phyloP scores from a whole-genome alignment of 2,113 vertebrate genomes.

The Pelvicachromis taeniatus region DNA sequence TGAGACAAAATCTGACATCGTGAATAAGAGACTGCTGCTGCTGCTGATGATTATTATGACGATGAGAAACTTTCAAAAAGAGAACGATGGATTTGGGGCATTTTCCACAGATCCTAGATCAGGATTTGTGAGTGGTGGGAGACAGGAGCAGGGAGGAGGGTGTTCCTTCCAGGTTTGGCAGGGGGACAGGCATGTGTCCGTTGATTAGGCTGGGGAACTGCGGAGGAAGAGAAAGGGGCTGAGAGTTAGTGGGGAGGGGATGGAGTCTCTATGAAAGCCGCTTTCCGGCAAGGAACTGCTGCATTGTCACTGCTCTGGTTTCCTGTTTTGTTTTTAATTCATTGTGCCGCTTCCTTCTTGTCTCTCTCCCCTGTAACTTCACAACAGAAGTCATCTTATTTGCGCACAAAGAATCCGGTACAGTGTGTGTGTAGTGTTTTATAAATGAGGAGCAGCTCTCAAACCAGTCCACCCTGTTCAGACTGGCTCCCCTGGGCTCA shows the following conservation, averaged over 20 bases:
- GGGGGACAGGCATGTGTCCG: constrained; percentile 86
- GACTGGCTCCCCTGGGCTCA: constrained; percentile 69
- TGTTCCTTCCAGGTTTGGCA: constrained; percentile 87
- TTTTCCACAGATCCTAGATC: constrained; percentile 64
- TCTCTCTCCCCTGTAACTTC: constrained; percentile 27
- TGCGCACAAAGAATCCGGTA: constrained; percentile 26
- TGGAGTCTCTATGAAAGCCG: constrained; percentile 35
- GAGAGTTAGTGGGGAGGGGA: constrained; percentile 47
- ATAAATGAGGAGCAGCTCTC: constrained; percentile 64
- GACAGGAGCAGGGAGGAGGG: constrained; percentile 88
- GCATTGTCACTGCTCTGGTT: constrained; percentile 60
- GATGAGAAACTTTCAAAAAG: background rate
- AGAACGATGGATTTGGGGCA: background rate
- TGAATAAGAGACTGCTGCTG: background rate
- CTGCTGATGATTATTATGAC: background rate
- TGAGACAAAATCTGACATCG: constrained; percentile 15
- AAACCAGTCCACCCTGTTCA: constrained; percentile 72
- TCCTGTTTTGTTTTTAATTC: constrained; percentile 55
- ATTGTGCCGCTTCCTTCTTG: constrained; percentile 56
- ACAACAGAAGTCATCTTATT: constrained; percentile 27
- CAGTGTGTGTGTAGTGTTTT: background rate
- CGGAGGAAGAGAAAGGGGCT: constrained; percentile 57
- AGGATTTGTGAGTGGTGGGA: constrained; percentile 85
- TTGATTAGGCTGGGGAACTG: constrained; percentile 95
- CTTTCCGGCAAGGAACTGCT: constrained; percentile 70